Conservation (phyloP, 2,888 invertebrate species). For the Epinotia bilunana region DNA sequence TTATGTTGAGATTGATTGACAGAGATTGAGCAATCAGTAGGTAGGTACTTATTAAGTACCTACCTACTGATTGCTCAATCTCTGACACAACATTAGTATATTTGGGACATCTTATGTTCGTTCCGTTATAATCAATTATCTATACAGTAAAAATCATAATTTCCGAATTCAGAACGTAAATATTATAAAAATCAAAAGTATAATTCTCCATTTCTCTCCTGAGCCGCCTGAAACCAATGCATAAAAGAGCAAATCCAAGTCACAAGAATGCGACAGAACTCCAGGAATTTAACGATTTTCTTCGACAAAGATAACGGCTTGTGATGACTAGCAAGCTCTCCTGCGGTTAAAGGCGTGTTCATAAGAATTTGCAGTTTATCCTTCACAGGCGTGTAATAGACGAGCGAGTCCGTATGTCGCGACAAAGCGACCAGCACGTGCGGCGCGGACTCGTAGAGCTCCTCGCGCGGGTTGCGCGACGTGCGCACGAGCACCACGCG, state of each 20-base stretch:
- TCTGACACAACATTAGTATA: too few species aligned
- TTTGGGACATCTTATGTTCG: too few species aligned
- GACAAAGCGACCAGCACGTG: conserved; percentile 39
- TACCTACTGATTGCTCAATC: too few species aligned
- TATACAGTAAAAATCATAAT: too few species aligned
- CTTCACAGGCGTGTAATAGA: conserved; percentile 36
- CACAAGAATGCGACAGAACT: neutral
- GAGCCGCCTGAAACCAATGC: neutral
- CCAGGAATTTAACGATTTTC: neutral
- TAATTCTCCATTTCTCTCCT: neutral
- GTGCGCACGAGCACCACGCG: conserved; percentile 32
- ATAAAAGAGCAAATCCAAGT: conserved; percentile 2
- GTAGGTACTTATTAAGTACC: too few species aligned
- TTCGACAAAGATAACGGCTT: neutral
- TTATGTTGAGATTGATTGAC: too few species aligned
- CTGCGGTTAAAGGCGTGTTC: conserved; percentile 7
- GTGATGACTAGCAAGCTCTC: conserved; percentile 14
- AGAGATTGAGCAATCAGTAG: too few species aligned
- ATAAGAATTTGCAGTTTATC: conserved; percentile 23
- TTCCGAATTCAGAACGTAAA: neutral
- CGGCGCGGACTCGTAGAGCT: conserved; percentile 12
- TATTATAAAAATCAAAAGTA: too few species aligned
- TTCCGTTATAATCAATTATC: too few species aligned
- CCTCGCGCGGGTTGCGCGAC: conserved; percentile 18
- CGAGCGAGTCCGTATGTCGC: conserved; percentile 28